Base-by-base conservation (phyloP, 2,888 invertebrate genomes). In the Erynnis tages region DNA sequence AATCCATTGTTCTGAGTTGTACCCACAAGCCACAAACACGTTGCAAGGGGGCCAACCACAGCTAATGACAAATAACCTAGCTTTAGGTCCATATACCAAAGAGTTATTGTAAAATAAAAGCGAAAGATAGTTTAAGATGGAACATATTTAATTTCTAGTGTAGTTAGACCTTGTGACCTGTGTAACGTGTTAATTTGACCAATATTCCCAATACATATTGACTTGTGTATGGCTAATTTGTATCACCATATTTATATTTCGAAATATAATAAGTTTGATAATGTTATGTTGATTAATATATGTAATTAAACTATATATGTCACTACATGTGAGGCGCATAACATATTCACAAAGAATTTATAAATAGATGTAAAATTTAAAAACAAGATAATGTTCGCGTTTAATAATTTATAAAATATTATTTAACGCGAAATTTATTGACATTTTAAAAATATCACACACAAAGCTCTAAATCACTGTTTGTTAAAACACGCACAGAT, bases 71-170 rank as follows among this genome's bases (percentile, higher is more conserved):
- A 81, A 76, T 75, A 73, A 74, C 63, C 69, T 89, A 88, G 85
- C 82, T 77, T 79, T 80, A 86, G 85, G 83, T 79, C 82, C 82
- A 76, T 79, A 83, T 85, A 89, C 88, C 88, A 89, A 89, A 89
- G 88, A 89, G 76, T 82, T 81, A 82, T 79, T 87, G 86, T 87
- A 88, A 79, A 86, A 83, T 86, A 78, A 73, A 78, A 82, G 71
- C 73, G 76, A 77, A 75, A 65, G 72, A 74, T 82, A 78, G 73
- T 61, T 64, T 67, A 74, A 79, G 79, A 65, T 62, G 69, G 69
- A 70, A 69, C 74, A 66, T 84, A 82, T 86, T 82, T 85, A 82
- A 88, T 85, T 87, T 81, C 62, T 83, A 84, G 77, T 61, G 61
- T 84, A 81, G 67, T 76, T 77, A 77, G 69, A 79, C 73, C 70